Percentiles rank a stretch among this genome's conserved stretches.
These are phyloP conservation scores for Amphiduros pacificus DNA, from an alignment of 2,888 invertebrate genomes.

Conservation along the genomic window DNA sequence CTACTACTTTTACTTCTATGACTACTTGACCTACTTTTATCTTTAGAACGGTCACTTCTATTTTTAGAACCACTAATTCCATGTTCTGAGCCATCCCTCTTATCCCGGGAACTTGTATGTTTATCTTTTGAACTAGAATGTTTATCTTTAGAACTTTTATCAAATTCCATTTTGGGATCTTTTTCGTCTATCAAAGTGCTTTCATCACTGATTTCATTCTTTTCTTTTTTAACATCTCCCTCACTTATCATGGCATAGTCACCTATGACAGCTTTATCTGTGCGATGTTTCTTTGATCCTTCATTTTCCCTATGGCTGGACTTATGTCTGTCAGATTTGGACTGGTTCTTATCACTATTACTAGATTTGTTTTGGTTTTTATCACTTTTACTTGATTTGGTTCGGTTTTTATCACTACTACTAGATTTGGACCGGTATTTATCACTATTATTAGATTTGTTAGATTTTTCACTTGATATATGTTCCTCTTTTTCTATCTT, in stretches of 20 bases:
- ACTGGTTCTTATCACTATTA: background rate
- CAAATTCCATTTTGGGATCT: too few relatives aligned
- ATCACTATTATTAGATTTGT: background rate
- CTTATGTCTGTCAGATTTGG: background rate
- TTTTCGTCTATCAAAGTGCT: background rate
- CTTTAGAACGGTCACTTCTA: background rate
- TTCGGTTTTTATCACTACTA: too few relatives aligned
- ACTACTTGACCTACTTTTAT: background rate
- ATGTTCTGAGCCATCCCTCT: background rate
- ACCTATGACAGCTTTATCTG: background rate
- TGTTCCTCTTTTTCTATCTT: background rate
- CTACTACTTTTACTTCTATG: background rate
- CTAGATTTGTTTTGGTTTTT: background rate
- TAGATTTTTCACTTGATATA: background rate
- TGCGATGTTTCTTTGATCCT: background rate
- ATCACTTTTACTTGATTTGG: background rate
- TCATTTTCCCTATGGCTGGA: background rate
- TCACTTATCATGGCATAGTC: constrained; percentile 2
- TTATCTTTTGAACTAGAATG: background rate
- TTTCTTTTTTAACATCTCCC: background rate
- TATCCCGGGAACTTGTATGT: background rate
- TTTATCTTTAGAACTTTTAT: too few relatives aligned
- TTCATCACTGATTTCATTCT: background rate
- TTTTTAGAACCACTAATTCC: background rate
- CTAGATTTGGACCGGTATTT: background rate